These are phyloP conservation scores for Hipposideros larvatus DNA, from an alignment of 2,797 vertebrate species.

Conservation along the genomic window DNA sequence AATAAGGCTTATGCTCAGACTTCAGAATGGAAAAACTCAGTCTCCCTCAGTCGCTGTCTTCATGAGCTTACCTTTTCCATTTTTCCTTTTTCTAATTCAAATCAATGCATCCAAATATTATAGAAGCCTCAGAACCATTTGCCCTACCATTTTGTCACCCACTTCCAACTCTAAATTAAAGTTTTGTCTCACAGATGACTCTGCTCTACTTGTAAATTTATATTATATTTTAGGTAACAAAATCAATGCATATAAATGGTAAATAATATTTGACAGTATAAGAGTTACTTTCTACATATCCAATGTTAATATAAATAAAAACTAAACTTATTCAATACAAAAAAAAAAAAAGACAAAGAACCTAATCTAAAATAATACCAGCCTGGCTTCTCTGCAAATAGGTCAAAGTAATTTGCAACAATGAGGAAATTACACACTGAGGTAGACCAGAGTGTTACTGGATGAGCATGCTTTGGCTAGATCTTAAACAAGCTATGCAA, in stretches of 20 bases:
- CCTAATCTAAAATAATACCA: slow-evolving; percentile 29
- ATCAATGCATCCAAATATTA: background rate
- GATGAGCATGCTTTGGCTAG: background rate
- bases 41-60: background rate
- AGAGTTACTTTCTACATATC: background rate
- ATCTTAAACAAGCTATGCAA: background rate
- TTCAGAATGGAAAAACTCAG: background rate
- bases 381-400: background rate
- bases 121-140: background rate
- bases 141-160: background rate
- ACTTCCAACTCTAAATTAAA: background rate
- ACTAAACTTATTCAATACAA: background rate
- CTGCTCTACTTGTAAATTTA: background rate
- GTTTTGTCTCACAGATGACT: background rate
- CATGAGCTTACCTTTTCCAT: background rate
- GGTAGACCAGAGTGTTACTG: background rate
- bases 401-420: background rate
- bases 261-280: background rate
- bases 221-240: background rate
- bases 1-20: background rate
- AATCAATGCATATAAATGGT: background rate
- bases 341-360: background rate
- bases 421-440: background rate
- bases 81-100: background rate
- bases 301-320: background rate